Evolutionary conservation across 2,797 vertebrate genomes (phyloP), one percentile per base, ranked within the genome.

Genomic region (Semotilus atromaculatus): DNA sequence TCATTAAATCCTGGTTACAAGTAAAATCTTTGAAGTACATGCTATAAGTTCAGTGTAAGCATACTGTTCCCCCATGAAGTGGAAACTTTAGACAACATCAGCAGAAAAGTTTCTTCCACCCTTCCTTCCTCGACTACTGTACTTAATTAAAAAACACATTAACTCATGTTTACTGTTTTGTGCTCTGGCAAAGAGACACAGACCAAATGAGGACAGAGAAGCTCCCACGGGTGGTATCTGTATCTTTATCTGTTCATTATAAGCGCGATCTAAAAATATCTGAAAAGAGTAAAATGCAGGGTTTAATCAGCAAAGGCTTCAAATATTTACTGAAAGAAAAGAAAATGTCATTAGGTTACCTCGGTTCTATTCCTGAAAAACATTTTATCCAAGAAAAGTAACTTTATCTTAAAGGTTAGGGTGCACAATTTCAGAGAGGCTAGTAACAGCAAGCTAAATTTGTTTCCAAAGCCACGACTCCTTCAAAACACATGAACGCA

Each of bases 61-160:
- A 40, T 31, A 83, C 23, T 62, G 21, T 53, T 77, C 16, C 26
- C 34, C 36, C 26, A n/a, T 84, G 29, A 60, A 40, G n/a, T 48
- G 66, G 73, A 83, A 83, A 68, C n/a, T 40, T 77, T 68, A 83
- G 38, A 84, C 38, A 70, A 51, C 76, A 72, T 72, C 75, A 79
- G 83, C 83, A 84, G 51, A 84, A 84, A 78, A 84, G 75, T 79
- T 78, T 58, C 51, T 79, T 45, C 29, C 29, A 75, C 10, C 45
- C 45, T 51, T 66, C 29, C 55, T 73, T 74, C 72, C 43, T 83
- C 4, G 29, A 45, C 53, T 71, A 79, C 66, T 79, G 67, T 79
- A 71, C 38, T 55, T 84, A 53, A 79, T 84, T 79, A 84, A 79
- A 79, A 84, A 84, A n/a, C 64, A 60, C 66, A 60, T 78, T 48